Conservation (phyloP, 1,140 invertebrate species). For the Pseudomyrmex sp. region DNA sequence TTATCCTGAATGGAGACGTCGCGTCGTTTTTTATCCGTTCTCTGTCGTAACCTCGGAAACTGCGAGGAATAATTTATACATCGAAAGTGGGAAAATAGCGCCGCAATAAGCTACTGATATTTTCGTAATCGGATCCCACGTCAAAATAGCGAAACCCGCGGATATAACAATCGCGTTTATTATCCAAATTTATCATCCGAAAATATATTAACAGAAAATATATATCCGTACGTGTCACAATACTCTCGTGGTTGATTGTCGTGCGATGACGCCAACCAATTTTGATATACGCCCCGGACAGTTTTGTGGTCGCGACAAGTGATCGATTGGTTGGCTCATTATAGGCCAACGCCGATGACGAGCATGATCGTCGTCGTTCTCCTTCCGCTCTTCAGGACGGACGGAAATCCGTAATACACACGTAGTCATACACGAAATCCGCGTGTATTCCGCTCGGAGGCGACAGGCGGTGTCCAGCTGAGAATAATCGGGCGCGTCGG, state of each 20-base stretch:
- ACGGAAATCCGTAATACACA: too few relatives aligned
- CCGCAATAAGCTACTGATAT: background rate
- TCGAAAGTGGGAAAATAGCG: background rate
- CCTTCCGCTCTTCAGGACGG: background rate
- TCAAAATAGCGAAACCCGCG: background rate
- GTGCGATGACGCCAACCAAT: slow-evolving; percentile 11
- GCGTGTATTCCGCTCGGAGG: slow-evolving; percentile 43
- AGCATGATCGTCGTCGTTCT: background rate
- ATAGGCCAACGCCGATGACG: slow-evolving; percentile 8
- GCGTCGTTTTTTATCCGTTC: slow-evolving; percentile 48
- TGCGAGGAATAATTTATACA: background rate
- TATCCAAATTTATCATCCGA: background rate
- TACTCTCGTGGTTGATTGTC: background rate
- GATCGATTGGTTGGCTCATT: slow-evolving; percentile 34
- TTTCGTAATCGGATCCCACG: background rate
- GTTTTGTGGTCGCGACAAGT: slow-evolving; percentile 32
- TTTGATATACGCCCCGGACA: background rate
- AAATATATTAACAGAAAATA: background rate
- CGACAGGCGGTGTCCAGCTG: slow-evolving; percentile 74
- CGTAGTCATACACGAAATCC: slow-evolving; percentile 40
- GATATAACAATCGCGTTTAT: background rate
- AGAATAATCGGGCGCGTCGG: slow-evolving; percentile 70
- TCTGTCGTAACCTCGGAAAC: background rate
- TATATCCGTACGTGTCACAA: background rate
- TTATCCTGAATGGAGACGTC: slow-evolving; percentile 69